Conservation (phyloP, 1,140 invertebrate species). For the Eueides isabella region DNA sequence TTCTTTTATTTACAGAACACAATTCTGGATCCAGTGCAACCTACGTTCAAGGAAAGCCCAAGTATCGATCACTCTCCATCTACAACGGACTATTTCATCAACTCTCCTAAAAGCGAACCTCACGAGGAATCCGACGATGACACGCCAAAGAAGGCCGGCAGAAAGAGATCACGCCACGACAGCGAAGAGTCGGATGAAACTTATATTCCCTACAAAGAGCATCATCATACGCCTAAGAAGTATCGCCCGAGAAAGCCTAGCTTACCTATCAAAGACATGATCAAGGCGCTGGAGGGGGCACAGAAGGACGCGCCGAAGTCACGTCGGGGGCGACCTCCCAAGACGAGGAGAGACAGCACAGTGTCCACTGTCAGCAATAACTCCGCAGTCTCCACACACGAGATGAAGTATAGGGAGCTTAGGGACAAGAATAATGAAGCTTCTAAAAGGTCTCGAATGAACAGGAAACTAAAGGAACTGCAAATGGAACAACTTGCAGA, state of each 20-base stretch:
- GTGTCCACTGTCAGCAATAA: conserved; percentile 72
- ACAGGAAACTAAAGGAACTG: conserved; percentile 86
- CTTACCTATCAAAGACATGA: conserved; percentile 72
- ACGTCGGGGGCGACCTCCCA: conserved; percentile 69
- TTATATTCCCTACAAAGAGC: conserved; percentile 65
- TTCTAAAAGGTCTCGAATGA: conserved; percentile 87
- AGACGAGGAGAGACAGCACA: conserved; percentile 62
- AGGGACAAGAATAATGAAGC: conserved; percentile 90
- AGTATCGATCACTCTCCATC: conserved; percentile 52
- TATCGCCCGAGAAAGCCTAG: conserved; percentile 64
- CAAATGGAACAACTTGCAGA: conserved; percentile 71
- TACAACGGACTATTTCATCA: conserved; percentile 52
- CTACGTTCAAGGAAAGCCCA: conserved; percentile 38
- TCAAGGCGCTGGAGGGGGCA: conserved; percentile 65
- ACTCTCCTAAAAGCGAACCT: conserved; percentile 70
- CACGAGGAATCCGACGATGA: conserved; percentile 67
- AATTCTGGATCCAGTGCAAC: conserved; percentile 38
- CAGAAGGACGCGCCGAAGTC: conserved; percentile 61
- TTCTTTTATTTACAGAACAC: conserved; percentile 51
- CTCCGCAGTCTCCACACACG: conserved; percentile 64
- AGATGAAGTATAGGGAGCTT: conserved; percentile 84
- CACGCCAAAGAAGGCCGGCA: conserved; percentile 42
- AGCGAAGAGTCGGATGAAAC: conserved; percentile 75
- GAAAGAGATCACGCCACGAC: conserved; percentile 50
- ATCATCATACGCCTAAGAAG: conserved; percentile 49